A percentile compares a stretch with the other conserved stretches of the same genome.
These are phyloP conservation scores for Parapristionchus giblindavisi DNA, from an alignment of 2,888 invertebrate genomes.

Conservation along the genomic window DNA sequence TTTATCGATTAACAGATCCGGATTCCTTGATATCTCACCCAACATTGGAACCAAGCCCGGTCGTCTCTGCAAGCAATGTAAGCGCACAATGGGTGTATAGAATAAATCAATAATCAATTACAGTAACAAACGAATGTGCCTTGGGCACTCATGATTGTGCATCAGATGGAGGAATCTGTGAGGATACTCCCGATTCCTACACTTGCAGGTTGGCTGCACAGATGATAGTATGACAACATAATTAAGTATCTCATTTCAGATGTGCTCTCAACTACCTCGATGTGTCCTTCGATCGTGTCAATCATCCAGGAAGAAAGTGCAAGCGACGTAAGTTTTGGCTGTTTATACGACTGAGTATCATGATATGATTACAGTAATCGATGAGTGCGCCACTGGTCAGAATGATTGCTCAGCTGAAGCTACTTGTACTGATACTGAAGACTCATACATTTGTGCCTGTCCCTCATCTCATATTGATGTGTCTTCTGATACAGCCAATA, in stretches of 20 bases:
- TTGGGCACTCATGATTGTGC: conserved; percentile 59
- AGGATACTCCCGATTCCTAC: conserved; percentile 69
- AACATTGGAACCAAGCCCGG: conserved; percentile 62
- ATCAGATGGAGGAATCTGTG: conserved; percentile 66
- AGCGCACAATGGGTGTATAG: not conserved
- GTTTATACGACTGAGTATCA: not conserved
- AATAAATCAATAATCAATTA: conserved; percentile 33
- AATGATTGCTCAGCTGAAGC: conserved; percentile 68
- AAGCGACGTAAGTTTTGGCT: conserved; percentile 55
- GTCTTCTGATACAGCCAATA: conserved; percentile 60
- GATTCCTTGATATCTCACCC: conserved; percentile 69
- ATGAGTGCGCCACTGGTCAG: conserved; percentile 79
- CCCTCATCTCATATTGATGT: conserved; percentile 63
- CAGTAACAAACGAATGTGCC: conserved; percentile 66
- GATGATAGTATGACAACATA: not conserved
- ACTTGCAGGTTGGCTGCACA: conserved; percentile 50
- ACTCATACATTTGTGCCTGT: conserved; percentile 66
- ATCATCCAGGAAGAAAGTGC: conserved; percentile 68
- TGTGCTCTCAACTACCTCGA: conserved; percentile 68
- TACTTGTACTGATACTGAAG: conserved; percentile 67
- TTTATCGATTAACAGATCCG: too few relatives aligned
- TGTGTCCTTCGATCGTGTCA: conserved; percentile 65
- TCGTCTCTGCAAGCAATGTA: conserved; percentile 66
- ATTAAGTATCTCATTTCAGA: conserved; percentile 19
- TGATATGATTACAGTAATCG: conserved; percentile 78